These are phyloP conservation scores for Polyommatus icarus DNA, from an alignment of 2,888 invertebrate species.

Conservation along the genomic window DNA sequence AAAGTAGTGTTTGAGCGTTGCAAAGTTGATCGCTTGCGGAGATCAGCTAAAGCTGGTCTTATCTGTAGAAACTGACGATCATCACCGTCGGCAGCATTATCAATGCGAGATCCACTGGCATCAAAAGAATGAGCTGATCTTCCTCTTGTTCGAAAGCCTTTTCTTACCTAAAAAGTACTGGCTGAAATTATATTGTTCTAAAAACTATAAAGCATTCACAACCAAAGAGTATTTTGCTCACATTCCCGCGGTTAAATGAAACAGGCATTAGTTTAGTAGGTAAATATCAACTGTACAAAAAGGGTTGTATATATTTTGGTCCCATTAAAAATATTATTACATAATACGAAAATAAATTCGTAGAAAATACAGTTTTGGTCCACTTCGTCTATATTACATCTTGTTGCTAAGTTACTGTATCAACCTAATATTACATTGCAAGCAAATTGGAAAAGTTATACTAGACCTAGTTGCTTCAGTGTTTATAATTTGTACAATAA, in stretches of 20 bases:
- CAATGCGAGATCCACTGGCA: conserved; percentile 55
- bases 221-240: conserved; percentile 47
- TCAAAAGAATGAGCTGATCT: conserved; percentile 75
- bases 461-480: no score
- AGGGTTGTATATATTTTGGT: conserved; percentile 55
- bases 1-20: conserved; percentile 78
- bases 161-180: conserved; percentile 59
- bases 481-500: no score
- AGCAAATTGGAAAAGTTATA: no score
- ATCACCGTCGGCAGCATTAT: conserved; percentile 62
- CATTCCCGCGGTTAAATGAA: conserved; percentile 72
- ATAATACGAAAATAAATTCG: conserved; percentile 64
- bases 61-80: conserved; percentile 71
- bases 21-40: conserved; percentile 50
- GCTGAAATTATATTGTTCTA: neutral
- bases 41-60: conserved; percentile 69
- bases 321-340: conserved; percentile 52
- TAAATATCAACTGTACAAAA: conserved; percentile 49
- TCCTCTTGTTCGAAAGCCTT: conserved; percentile 72
- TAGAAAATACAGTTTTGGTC: conserved; percentile 68
- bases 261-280: conserved; percentile 65
- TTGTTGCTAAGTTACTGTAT: conserved; percentile 59
- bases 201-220: neutral
- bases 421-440: conserved; percentile 18
- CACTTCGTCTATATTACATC: conserved; percentile 53